Conservation (phyloP, 2,888 invertebrate species). For the Chalcis sispes region DNA sequence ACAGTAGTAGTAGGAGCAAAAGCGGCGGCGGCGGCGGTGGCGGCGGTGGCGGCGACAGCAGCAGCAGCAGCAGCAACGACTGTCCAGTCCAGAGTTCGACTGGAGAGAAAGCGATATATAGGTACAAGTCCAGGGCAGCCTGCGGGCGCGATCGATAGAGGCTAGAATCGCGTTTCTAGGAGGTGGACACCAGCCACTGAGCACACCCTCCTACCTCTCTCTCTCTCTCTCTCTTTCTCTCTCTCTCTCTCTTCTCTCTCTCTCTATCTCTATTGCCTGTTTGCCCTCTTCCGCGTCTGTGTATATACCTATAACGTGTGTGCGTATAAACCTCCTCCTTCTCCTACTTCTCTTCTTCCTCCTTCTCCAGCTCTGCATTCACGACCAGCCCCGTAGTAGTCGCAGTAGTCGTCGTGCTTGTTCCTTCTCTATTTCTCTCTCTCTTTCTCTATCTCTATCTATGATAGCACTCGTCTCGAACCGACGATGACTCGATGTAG, state of each 20-base stretch:
- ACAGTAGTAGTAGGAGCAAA: background rate
- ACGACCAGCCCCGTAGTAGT: no score
- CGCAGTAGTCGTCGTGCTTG: no score
- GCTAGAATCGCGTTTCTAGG: constrained; percentile 74
- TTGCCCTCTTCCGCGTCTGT: background rate
- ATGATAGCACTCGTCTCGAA: no score
- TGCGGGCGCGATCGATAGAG: constrained; percentile 74
- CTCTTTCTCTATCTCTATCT: background rate
- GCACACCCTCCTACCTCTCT: no score
- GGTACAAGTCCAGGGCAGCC: constrained; percentile 68
- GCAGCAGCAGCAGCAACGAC: constrained; percentile 36
- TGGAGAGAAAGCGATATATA: constrained; percentile 38
- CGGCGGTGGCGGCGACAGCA: background rate
- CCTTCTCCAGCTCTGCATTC: background rate
- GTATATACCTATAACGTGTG: background rate
- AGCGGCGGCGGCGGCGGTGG: no score
- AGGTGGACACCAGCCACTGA: constrained; percentile 70
- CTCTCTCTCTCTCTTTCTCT: constrained; percentile 15
- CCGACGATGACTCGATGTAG: no score
- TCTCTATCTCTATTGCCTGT: background rate
- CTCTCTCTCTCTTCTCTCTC: background rate
- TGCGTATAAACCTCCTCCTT: constrained; percentile 1
- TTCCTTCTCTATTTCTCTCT: constrained; percentile 6
- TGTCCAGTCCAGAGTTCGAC: constrained; percentile 74
- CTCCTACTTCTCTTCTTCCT: background rate